Base-by-base conservation (phyloP, 1,140 invertebrate genomes). In the Chrysomallon squamiferum region DNA sequence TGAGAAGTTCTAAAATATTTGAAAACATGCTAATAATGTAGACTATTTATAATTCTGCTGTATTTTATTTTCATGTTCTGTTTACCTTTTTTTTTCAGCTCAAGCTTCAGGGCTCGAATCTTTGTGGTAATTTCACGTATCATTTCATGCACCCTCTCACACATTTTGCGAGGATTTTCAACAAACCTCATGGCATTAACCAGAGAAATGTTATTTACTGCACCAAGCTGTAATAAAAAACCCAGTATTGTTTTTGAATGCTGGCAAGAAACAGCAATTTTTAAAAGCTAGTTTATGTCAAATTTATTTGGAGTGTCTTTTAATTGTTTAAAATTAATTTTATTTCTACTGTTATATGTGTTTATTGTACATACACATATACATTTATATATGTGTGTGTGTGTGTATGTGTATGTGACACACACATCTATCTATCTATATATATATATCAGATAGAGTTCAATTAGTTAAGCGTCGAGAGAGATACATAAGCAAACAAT, bases 101-200 rank as follows among this genome's bases (percentile, higher is more conserved):
- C 80, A 25, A 76, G 59, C 94, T 67, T 92, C 86, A 81, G 91
- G 59, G 69, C 76, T 52, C 84, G 90, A 18, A 97, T 94, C 61
- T 96, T 91, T 71, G 91, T 90, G 85, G 96, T 91, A 15, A 98
- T 87, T 62, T 93, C 91, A 68, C 93, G 90, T 64, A 98, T 95
- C 43, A 97, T 88, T 57, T 89, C 86, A 77, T 96, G 91, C 33
- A 98, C 93, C 78, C 93, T 90, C 72, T 93, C 90, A 85, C 97
- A 99, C 86, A 95, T 96, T 79, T 91, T 91, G 20, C 93, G 92
- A 0, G 98, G 97, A 88, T 99, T 98, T 85, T 95, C 95, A 0
- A 99, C 95, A 86, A 96, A 96, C 77, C 96, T 91, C 84, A 98
- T 87, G 0, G 96, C 96, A 76, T 93, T 91, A 58, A 76, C 57